Base-by-base conservation (phyloP, 1,140 invertebrate species). In the Nephila pilipes region DNA sequence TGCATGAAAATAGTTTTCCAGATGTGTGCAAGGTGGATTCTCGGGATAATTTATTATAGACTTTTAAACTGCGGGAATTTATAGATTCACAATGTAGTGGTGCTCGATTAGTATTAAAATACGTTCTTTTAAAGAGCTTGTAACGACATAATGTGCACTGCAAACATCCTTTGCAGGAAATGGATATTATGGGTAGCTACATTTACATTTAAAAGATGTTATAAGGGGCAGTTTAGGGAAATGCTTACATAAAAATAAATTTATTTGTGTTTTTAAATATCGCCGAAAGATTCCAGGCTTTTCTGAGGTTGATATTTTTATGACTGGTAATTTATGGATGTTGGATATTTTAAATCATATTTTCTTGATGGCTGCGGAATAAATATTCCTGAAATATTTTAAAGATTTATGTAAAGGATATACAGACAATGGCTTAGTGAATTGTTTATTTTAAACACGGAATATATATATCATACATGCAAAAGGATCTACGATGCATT, bases 1-100 rank as follows among this genome's bases (percentile, higher is more conserved):
- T 87, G 60, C 85, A 87, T 87, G 55, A 87, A 87, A 87, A 87
- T 87, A 32, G 29, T 14, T 6, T 54, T 18, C n/a, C 46, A 75
- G 20, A 29, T 25, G 46, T 46, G 20, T 20, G 14, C 25, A 69
- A 69, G 29, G 29, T 32, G 4, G 65, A 16, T 14, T 69, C 65
- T 18, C 25, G 29, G 4, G 65, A 32, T 69, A 36, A 69, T 69
- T 69, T 69, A 69, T 69, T 69, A 69, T 25, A 29, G 25, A 69
- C 10, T 32, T 69, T 69, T 69, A 16, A n/a, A 69, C 25, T 60
- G 18, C 22, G 14, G 32, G 65, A 4, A 5, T 69, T 29, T 69
- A 29, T 69, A 69, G 65, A 69, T 69, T 29, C 65, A 69, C 65
- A 16, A n/a, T 5, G 29, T 14, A 2, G 12, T n/a, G n/a, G n/a